Evolutionary conservation across 2,888 invertebrate species (phyloP), one percentile per base, ranked within the genome.

Genomic region (Drosophila aldrichi): DNA sequence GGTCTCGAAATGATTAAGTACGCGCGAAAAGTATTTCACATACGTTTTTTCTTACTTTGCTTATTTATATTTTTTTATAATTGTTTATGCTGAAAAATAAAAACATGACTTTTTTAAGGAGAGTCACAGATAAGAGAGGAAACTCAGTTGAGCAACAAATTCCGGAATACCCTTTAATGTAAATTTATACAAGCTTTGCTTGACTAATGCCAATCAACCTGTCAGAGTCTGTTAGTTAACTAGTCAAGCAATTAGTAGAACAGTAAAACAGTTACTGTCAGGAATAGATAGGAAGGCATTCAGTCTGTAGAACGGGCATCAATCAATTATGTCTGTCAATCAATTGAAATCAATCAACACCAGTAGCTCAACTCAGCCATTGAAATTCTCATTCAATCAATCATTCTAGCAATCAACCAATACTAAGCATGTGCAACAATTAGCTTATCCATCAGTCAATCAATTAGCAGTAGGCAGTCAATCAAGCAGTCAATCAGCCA

Each of bases 1-100:
- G 49, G 25, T 34, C 49, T 56, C 43, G 58, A 49, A 59, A 34
- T 64, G 72, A 54, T 72, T 67, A 49, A 63, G 38, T 60, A 65
- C 61, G 60, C 57, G 49, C 36, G 40, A 68, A 69, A 77, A 63
- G 43, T 54, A 61, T 67, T 73, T 73, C 46, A 40, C 43, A 61
- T 58, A 20, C 25, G n/a, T 58, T 58, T 58, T 58, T 29, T 20
- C 22, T 43, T 40, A 14, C 25, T 44, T 44, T 10, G n/a, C 20
- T 22, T 55, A 44, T 18, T 57, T 61, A 62, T 51, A 36, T 57
- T 61, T 57, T 57, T 56, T 46, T 88, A 76, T 84, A 81, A 84
- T 88, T 88, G 85, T 56, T 71, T 64, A 75, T 63, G 72, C 46
- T 59, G 74, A 70, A 71, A 66, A 59, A 49, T 32, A 12, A 56